Base-by-base conservation (phyloP, 2,113 vertebrate genomes). In the Cygnus buccinator region DNA sequence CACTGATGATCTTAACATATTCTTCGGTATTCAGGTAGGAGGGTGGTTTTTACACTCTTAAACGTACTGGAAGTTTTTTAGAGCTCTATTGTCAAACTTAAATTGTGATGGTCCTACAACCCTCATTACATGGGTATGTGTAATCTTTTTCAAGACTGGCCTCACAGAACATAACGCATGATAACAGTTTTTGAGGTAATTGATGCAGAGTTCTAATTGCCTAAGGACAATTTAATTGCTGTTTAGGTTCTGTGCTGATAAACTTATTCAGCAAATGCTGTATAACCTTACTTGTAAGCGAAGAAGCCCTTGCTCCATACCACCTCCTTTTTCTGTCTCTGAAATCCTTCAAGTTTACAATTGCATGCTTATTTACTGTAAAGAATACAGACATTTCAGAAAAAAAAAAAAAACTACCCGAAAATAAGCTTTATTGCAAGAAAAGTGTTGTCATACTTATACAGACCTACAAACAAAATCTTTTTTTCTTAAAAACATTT, bases 371-470 rank as follows among this genome's bases (percentile, higher is more conserved):
- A 13, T 57, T 83, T 57, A 76, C 21, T 54, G 65, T 50, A 71
- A 96, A 90, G 89, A 91, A 92, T 73, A 71, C 31, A 88, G 61
- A 54, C 33, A 74, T 62, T 82, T 78, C 37, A 95, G 84, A 86
- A 57, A 70, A 95, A 79, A 35, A 35, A 35, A 37, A 87, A 75
- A 67, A 94, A 58, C 4, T 98, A 98, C 89, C 84, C 96, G 97
- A 98, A 98, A 98, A 98, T 98, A 98, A 98, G 97, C 92, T 98
- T 98, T 98, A 98, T 98, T 98, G 96, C 96, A 97, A 97, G 94
- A 94, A 97, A 98, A 97, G 90, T 97, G 77, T 97, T 92, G 78
- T 84, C 94, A 93, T 97, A 97, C 82, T 65, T 88, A 97, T 97
- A 98, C 84, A 97, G 89, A 96, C 65, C 89, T 96, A 97, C 68